These are phyloP conservation scores for Luscinia megarhynchos DNA, from an alignment of 2,797 vertebrate genomes.

Conservation along the genomic window DNA sequence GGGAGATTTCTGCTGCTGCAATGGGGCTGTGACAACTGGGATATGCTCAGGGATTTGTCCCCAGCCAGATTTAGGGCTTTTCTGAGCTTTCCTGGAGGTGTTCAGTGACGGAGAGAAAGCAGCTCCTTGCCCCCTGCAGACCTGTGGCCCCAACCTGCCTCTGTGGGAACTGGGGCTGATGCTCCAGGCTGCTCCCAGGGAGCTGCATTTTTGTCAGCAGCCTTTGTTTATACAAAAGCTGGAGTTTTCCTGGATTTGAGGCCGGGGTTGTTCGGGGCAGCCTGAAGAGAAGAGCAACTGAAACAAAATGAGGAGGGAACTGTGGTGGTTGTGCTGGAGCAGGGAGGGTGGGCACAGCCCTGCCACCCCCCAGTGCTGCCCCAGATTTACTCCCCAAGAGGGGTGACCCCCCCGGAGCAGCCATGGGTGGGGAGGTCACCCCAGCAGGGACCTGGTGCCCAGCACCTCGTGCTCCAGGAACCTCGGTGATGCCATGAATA, in stretches of 20 bases:
- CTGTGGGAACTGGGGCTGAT: not conserved
- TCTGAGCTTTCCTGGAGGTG: rapidly evolving
- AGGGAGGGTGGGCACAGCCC: not conserved
- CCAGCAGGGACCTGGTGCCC: not conserved
- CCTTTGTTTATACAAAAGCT: not conserved
- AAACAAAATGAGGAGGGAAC: not conserved
- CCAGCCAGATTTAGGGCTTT: not conserved
- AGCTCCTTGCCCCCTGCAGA: not conserved
- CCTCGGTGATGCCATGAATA: not conserved
- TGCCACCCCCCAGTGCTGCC: not conserved
- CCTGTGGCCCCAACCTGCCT: not conserved
- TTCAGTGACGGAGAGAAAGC: not conserved
- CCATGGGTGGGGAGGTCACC: not conserved
- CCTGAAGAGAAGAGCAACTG: not conserved
- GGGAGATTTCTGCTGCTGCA: not conserved
- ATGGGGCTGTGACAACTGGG: not conserved
- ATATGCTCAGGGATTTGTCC: not conserved
- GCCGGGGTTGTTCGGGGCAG: not conserved
- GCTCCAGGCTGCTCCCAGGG: not conserved
- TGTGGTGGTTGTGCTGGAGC: rapidly evolving
- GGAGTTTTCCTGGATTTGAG: not conserved
- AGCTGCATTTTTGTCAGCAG: not conserved
- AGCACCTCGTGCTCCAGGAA: not conserved
- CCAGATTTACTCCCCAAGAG: not conserved
- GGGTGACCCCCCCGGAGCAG: rapidly evolving